Evolutionary conservation across 2,113 vertebrate species (phyloP).

Genomic region (Brienomyrus longianalis): DNA sequence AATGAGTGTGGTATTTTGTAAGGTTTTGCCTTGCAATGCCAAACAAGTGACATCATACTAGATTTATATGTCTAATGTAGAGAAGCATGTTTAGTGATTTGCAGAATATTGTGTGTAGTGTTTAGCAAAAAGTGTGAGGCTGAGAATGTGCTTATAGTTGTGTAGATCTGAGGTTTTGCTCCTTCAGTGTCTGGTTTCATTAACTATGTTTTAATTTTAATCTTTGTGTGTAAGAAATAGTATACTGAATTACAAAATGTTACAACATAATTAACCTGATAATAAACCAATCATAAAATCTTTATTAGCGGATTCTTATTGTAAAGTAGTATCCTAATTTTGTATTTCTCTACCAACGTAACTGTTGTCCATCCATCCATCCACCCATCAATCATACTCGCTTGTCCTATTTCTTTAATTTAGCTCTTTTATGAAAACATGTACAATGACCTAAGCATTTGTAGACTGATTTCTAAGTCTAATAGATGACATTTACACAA

Average conservation of each 20-base stretch:
- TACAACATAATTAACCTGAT: neutral
- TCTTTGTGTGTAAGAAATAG: neutral
- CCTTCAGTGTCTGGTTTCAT: neutral
- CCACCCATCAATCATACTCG: neutral
- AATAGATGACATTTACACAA: neutral
- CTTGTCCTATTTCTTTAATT: neutral
- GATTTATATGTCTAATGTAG: conserved; percentile 19
- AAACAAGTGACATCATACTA: conserved; percentile 4
- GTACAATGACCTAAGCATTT: neutral
- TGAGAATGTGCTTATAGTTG: conserved; percentile 3
- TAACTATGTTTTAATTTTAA: neutral
- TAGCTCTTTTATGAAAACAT: neutral
- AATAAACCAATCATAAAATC: neutral
- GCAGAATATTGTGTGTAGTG: neutral
- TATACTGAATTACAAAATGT: neutral
- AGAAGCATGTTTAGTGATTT: neutral
- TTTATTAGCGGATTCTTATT: neutral
- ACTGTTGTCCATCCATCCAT: neutral
- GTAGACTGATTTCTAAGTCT: neutral
- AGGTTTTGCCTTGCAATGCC: neutral
- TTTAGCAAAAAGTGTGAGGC: too few species aligned
- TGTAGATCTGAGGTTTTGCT: conserved; percentile 18
- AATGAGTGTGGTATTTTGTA: neutral
- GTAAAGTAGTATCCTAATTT: neutral
- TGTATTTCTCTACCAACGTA: neutral